Evolutionary conservation across 64 coral and sea anemone species (phyloP).

Genomic region (Montipora sp.): DNA sequence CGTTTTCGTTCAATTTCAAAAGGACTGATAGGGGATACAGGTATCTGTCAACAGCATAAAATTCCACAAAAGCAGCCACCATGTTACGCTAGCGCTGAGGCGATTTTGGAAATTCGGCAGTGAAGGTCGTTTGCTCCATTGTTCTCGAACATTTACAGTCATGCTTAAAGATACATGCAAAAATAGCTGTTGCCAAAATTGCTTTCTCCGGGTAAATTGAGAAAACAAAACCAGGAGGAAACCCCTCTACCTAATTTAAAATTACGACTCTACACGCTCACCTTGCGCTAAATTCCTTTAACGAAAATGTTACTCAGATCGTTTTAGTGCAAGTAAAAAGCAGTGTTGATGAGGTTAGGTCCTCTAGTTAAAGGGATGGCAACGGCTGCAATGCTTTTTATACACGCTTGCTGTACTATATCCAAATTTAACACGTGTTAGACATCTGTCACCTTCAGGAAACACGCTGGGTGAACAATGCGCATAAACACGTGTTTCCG

Average conservation of each 20-base stretch:
- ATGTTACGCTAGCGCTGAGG: too few species aligned
- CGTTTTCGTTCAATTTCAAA: background rate
- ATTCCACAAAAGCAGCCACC: too few species aligned
- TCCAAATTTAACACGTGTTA: conserved; percentile 8
- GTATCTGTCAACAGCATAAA: too few species aligned
- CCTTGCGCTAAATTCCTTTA: background rate
- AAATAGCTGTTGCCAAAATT: background rate
- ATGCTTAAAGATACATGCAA: background rate
- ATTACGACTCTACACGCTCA: background rate
- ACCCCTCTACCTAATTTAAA: background rate
- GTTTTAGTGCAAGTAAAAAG: background rate
- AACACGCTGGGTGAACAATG: conserved; percentile 8
- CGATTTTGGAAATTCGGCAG: background rate
- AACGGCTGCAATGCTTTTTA: too few species aligned
- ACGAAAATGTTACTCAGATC: background rate
- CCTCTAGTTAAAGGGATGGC: too few species aligned
- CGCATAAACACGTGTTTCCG: background rate
- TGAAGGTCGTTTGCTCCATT: background rate
- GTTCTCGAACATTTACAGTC: background rate
- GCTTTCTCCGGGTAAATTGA: background rate
- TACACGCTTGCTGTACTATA: background rate
- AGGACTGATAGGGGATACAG: background rate
- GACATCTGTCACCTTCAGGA: conserved; percentile 25
- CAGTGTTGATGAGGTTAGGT: background rate
- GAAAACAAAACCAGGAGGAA: background rate